Base-by-base conservation (phyloP, 2,113 vertebrate species). In the Ailuropoda melanoleuca region DNA sequence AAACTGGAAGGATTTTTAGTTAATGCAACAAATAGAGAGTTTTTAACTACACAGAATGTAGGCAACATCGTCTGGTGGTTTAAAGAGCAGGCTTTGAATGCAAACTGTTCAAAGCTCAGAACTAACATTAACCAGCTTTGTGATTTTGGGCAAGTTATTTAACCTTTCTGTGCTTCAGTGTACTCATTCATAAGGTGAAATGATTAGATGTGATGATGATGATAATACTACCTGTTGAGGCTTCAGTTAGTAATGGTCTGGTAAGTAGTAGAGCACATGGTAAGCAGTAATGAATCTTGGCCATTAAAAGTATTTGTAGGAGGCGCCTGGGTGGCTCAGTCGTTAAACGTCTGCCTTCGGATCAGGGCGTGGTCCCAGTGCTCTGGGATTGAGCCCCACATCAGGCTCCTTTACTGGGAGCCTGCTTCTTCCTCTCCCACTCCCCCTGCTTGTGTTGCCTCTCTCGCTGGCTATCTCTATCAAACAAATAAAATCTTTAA, bases 281-380 rank as follows among this genome's bases (percentile, higher is more conserved):
- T 66, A 77, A 53, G 21, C 37, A 64, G 17, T 64, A 84, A 68
- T 37, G 12, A 77, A 87, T 55, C 26, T 86, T 5, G 8, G 46
- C n/a, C 88, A 81, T 93, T 86, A 74, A 55, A 93, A 75, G 82
- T 91, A 86, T 37, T 86, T 53, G 17, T 53, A 75, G 66, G n/a
- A n/a, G n/a, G n/a, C n/a, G n/a, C n/a, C n/a, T n/a, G n/a, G n/a
- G n/a, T n/a, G n/a, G n/a, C n/a, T n/a, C n/a, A n/a, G n/a, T n/a
- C n/a, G n/a, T n/a, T n/a, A n/a, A n/a, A n/a, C n/a, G n/a, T n/a
- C n/a, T n/a, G n/a, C n/a, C n/a, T n/a, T n/a, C n/a, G n/a, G n/a
- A n/a, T n/a, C n/a, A n/a, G n/a, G n/a, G n/a, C n/a, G n/a, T n/a
- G n/a, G n/a, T n/a, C n/a, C n/a, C n/a, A n/a, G n/a, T n/a, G n/a